Conservation (phyloP, 1,140 invertebrate species). For the Orius laevigatus region DNA sequence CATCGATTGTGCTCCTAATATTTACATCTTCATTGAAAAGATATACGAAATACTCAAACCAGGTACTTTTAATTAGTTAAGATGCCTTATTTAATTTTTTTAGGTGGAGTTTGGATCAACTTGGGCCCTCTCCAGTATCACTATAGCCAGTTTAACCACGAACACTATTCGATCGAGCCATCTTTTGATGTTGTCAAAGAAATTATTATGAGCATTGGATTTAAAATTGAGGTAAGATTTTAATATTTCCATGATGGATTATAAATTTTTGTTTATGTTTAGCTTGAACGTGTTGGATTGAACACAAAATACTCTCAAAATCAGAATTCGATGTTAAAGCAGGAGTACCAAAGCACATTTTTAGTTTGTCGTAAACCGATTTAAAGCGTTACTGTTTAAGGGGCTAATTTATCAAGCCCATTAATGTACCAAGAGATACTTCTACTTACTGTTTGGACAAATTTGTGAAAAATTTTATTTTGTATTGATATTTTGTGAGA, state of each 20-base stretch:
- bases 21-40: conserved; percentile 86
- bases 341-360: conserved; percentile 78
- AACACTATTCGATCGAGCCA: conserved; percentile 86
- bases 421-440: too few species aligned
- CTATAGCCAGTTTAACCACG: conserved; percentile 73
- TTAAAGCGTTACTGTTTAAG: too few species aligned
- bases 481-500: too few species aligned
- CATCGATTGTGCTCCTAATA: conserved; percentile 93
- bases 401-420: too few species aligned
- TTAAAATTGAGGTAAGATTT: conserved; percentile 54
- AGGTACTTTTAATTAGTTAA: conserved; percentile 24
- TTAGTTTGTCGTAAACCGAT: conserved; percentile 76
- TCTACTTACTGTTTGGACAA: too few species aligned
- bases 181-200: conserved; percentile 70
- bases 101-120: conserved; percentile 74
- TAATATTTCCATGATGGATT: conserved; percentile 1
- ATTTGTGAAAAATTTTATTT: too few species aligned
- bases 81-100: conserved; percentile 9
- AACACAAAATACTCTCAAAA: conserved; percentile 88
- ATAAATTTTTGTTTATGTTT: conserved; percentile 10
- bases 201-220: conserved; percentile 74
- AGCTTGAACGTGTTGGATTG: conserved; percentile 24
- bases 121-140: conserved; percentile 90
- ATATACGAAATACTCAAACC: conserved; percentile 85
- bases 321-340: conserved; percentile 79